These are phyloP conservation scores for Drosophila parvula DNA, from an alignment of 1,140 invertebrate genomes.

Conservation along the genomic window DNA sequence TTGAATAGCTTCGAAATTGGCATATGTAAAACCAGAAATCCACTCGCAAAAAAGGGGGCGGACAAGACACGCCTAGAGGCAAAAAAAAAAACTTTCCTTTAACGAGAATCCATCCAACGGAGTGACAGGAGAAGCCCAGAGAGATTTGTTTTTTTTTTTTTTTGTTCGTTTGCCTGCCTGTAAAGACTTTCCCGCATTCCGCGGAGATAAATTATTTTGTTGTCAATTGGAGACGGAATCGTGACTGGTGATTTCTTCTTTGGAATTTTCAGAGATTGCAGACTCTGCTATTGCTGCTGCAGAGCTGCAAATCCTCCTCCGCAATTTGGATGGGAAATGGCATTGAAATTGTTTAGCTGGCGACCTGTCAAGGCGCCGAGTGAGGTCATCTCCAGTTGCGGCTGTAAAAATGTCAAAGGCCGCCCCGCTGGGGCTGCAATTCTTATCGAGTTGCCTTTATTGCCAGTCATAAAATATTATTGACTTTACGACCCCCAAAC, in stretches of 20 bases:
- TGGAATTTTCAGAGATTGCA: slow-evolving; percentile 56
- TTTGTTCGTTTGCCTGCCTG: not conserved
- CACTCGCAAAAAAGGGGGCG: not conserved
- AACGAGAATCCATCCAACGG: slow-evolving; percentile 36
- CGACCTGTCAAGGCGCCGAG: slow-evolving; percentile 15
- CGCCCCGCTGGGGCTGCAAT: not conserved
- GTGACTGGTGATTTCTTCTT: slow-evolving; percentile 72
- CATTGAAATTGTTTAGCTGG: slow-evolving; percentile 27
- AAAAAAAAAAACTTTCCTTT: slow-evolving; percentile 43
- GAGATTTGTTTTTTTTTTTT: slow-evolving; percentile 22
- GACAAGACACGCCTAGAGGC: slow-evolving; percentile 9
- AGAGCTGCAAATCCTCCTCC: slow-evolving; percentile 28
- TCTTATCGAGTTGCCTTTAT: slow-evolving; percentile 32
- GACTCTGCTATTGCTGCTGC: not conserved
- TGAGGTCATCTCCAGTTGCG: slow-evolving; percentile 16
- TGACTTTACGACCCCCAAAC: slow-evolving; percentile 31
- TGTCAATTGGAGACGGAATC: slow-evolving; percentile 63
- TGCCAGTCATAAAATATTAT: slow-evolving; percentile 39
- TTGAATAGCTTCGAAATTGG: slow-evolving; percentile 1
- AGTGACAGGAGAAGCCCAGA: slow-evolving; percentile 40
- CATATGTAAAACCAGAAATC: slow-evolving; percentile 19
- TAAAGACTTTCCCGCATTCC: slow-evolving; percentile 57
- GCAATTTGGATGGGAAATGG: slow-evolving; percentile 18
- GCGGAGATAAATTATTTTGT: slow-evolving; percentile 69
- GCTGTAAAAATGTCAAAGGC: slow-evolving; percentile 47